phyloP scores from a whole-genome alignment of 1,140 invertebrate genomes.

The Aphelenchoides fujianensis region DNA sequence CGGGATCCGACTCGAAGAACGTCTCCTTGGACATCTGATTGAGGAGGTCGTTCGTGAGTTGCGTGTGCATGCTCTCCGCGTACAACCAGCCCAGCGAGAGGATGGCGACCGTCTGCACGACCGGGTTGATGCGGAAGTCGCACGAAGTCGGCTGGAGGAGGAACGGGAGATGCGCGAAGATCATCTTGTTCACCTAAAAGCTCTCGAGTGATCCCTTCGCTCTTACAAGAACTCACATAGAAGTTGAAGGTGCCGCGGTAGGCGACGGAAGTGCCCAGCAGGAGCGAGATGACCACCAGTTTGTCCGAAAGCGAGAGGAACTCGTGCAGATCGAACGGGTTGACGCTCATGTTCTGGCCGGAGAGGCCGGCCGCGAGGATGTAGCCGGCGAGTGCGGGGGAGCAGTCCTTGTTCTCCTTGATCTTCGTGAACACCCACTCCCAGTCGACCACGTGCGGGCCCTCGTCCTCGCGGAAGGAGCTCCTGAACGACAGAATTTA shows the following conservation, averaged over 20 bases:
- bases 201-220: neutral
- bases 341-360: constrained; percentile 27
- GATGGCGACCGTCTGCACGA: constrained; percentile 41
- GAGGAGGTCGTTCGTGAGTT: constrained; percentile 40
- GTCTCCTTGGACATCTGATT: constrained; percentile 62
- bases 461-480: no score
- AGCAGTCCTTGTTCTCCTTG: constrained; percentile 24
- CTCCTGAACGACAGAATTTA: no score
- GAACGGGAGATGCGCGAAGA: constrained; percentile 48
- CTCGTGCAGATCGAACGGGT: constrained; percentile 42
- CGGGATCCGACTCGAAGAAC: constrained; percentile 64
- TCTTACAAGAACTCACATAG: constrained; percentile 34
- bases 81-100: constrained; percentile 39
- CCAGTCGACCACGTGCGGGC: constrained; percentile 26
- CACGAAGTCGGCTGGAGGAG: constrained; percentile 43
- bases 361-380: constrained; percentile 38
- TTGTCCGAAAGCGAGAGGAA: constrained; percentile 41
- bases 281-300: constrained; percentile 35
- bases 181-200: constrained; percentile 44
- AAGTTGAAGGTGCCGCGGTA: constrained; percentile 45
- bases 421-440: constrained; percentile 41
- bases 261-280: constrained; percentile 37
- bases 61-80: constrained; percentile 34
- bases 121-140: constrained; percentile 48
- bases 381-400: constrained; percentile 33